phyloP scores from a whole-genome alignment of 2,113 vertebrate genomes.

The Chrysochloris asiatica region DNA sequence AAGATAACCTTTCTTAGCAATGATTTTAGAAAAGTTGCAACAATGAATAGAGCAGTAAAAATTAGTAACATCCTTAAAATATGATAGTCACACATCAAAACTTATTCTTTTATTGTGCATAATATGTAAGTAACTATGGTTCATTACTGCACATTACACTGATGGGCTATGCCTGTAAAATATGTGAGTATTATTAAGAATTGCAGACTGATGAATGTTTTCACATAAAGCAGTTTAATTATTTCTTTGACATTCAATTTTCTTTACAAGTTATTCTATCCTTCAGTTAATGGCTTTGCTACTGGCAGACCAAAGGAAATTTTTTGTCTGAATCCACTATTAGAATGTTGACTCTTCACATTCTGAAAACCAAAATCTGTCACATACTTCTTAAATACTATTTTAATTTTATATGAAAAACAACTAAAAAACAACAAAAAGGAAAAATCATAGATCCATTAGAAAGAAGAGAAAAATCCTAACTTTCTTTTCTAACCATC shows the following conservation, averaged over 20 bases:
- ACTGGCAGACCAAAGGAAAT: slow-evolving; percentile 74
- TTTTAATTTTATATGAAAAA: slow-evolving; percentile 25
- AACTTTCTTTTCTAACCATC: not conserved
- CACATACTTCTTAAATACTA: slow-evolving; percentile 5
- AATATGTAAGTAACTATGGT: slow-evolving; percentile 89
- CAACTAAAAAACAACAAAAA: not conserved
- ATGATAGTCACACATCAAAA: slow-evolving; percentile 82
- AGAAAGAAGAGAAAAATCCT: slow-evolving; percentile 5
- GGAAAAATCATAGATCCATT: slow-evolving; percentile 3
- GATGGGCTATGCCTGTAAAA: slow-evolving; percentile 87
- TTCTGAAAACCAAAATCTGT: slow-evolving; percentile 34
- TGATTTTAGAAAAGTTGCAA: slow-evolving; percentile 38
- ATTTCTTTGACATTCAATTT: slow-evolving; percentile 84
- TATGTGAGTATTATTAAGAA: slow-evolving; percentile 85
- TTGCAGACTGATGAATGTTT: slow-evolving; percentile 86
- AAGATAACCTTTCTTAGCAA: slow-evolving; percentile 33
- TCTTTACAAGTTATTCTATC: slow-evolving; percentile 85
- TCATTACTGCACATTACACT: slow-evolving; percentile 89
- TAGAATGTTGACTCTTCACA: slow-evolving; percentile 79
- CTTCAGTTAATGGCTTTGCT: slow-evolving; percentile 83
- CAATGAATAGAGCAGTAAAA: slow-evolving; percentile 32
- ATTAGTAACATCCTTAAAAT: slow-evolving; percentile 62
- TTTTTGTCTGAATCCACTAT: slow-evolving; percentile 71
- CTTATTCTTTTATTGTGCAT: slow-evolving; percentile 88
- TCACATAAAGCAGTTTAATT: slow-evolving; percentile 86